Evolutionary conservation across 2,113 vertebrate species (phyloP).

Genomic region (Hippopotamus amphibius): DNA sequence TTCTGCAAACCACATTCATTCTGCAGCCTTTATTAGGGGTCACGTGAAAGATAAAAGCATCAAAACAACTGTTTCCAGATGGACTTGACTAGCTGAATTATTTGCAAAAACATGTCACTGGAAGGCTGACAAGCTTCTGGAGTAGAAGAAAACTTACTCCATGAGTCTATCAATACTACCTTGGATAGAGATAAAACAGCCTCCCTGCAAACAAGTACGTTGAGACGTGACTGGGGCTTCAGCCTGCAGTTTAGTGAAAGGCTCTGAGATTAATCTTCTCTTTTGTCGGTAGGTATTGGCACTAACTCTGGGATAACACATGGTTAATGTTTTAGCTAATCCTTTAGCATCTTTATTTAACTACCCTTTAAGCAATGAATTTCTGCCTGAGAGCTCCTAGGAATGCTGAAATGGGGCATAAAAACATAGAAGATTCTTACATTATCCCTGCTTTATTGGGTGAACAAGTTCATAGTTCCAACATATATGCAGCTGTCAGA

Average conservation of each 20-base stretch:
- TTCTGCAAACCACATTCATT: constrained; percentile 63
- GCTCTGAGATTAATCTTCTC: constrained; percentile 56
- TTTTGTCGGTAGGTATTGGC: constrained; percentile 29
- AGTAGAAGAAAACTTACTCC: constrained; percentile 63
- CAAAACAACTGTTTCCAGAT: constrained; percentile 79
- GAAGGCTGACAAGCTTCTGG: constrained; percentile 73
- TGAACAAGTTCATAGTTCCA: constrained; percentile 40
- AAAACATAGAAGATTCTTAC: background rate
- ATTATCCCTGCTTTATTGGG: background rate
- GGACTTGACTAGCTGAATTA: constrained; percentile 65
- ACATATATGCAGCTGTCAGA: background rate
- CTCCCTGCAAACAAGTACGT: constrained; percentile 48
- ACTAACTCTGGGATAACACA: background rate
- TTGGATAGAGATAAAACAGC: constrained; percentile 67
- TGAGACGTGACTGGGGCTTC: constrained; percentile 45
- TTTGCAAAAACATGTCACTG: constrained; percentile 75
- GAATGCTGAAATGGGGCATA: background rate
- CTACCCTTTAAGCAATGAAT: constrained; percentile 33
- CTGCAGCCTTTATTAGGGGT: constrained; percentile 61
- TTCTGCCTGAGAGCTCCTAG: background rate
- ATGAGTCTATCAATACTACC: constrained; percentile 64
- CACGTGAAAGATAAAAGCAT: constrained; percentile 71
- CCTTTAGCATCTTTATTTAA: constrained; percentile 62
- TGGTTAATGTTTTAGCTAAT: constrained; percentile 53
- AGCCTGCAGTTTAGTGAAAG: constrained; percentile 46